Conservation (phyloP, 2,797 vertebrate species). For the Amazona ochrocephala region DNA sequence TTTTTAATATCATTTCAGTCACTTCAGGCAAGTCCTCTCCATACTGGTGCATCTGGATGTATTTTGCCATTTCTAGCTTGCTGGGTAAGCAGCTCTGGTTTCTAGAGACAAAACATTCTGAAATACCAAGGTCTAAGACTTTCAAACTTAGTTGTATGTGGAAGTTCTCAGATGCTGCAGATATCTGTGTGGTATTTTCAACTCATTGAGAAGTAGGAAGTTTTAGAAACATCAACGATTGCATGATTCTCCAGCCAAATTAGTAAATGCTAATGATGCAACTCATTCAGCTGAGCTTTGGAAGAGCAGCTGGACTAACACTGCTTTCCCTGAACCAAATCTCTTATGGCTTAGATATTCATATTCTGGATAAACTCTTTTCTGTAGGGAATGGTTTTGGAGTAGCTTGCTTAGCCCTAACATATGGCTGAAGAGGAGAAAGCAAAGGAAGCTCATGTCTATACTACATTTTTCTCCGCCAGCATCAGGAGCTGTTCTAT, state of each 20-base stretch:
- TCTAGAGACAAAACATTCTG: not conserved
- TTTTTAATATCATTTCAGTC: not conserved
- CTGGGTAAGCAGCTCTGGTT: not conserved
- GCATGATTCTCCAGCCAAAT: not conserved
- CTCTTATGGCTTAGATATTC: not conserved
- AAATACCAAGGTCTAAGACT: not conserved
- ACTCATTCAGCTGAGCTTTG: not conserved
- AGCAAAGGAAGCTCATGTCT: not conserved
- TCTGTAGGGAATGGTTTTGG: not conserved
- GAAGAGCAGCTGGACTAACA: not conserved
- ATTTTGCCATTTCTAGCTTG: not conserved
- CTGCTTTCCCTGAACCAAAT: not conserved
- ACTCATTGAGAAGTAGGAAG: not conserved
- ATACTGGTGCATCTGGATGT: rapidly evolving
- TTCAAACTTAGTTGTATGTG: not conserved
- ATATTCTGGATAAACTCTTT: not conserved
- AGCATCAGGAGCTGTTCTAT: not conserved
- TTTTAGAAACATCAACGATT: not conserved
- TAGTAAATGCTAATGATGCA: not conserved
- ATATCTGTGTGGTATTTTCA: not conserved
- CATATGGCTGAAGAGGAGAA: not conserved
- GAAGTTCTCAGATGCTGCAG: not conserved
- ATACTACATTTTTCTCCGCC: not conserved
- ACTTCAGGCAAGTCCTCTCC: not conserved
- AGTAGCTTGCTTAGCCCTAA: not conserved